Evolutionary conservation across 1,140 invertebrate genomes (phyloP).

Genomic region (Danaus melanippus): DNA sequence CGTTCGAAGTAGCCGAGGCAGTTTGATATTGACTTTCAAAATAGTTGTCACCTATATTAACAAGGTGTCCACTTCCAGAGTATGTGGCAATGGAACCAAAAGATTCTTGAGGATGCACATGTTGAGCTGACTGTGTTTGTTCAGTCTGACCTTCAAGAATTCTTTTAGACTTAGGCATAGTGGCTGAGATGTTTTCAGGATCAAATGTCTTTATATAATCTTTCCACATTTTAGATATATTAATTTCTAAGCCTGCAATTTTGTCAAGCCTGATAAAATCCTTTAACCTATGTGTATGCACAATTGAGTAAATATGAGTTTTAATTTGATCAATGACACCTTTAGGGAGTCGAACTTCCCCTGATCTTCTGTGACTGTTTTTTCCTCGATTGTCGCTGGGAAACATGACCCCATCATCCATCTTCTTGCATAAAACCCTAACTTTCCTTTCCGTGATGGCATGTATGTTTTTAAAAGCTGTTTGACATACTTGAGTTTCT

Average conservation of each 20-base stretch:
- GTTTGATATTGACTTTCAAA: conserved; percentile 65
- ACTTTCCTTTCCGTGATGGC: conserved; percentile 73
- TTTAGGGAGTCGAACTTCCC: conserved; percentile 67
- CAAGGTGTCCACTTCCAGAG: conserved; percentile 62
- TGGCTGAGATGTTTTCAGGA: conserved; percentile 64
- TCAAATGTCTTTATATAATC: conserved; percentile 72
- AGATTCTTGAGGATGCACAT: conserved; percentile 37
- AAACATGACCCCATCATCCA: conserved; percentile 74
- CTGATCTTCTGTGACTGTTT: conserved; percentile 66
- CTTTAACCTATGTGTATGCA: conserved; percentile 68
- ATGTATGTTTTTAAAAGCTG: conserved; percentile 74
- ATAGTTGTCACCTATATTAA: conserved; percentile 69
- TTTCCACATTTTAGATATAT: conserved; percentile 74
- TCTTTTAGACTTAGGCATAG: conserved; percentile 63
- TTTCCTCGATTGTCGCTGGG: conserved; percentile 72
- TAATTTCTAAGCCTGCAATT: conserved; percentile 72
- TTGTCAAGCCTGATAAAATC: conserved; percentile 71
- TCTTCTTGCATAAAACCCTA: conserved; percentile 72
- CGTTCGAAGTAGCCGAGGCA: conserved; percentile 36
- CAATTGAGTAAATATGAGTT: conserved; percentile 72
- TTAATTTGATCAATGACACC: conserved; percentile 73
- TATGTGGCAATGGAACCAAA: conserved; percentile 49
- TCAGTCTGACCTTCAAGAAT: conserved; percentile 41
- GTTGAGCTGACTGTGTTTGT: conserved; percentile 28
- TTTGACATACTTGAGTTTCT: conserved; percentile 74